Percentiles rank a stretch among this genome's conserved stretches.
Conservation (phyloP, 1,140 invertebrate species). For the Eumaeus atala region DNA sequence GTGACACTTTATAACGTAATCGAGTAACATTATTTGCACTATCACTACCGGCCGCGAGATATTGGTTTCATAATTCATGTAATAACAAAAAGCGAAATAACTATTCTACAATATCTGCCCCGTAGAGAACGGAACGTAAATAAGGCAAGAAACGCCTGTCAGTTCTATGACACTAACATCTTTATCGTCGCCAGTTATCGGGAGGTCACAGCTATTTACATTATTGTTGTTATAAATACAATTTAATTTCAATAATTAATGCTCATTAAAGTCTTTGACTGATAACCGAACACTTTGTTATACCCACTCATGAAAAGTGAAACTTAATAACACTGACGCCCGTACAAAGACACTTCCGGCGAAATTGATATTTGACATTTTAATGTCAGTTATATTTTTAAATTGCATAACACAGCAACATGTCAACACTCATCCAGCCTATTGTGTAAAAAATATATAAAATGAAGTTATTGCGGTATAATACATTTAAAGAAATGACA, state of each 20-base stretch:
- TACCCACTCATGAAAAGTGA: slow-evolving; percentile 43
- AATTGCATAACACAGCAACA: slow-evolving; percentile 52
- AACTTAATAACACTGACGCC: slow-evolving; percentile 39
- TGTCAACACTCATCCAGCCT: slow-evolving; percentile 62
- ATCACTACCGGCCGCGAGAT: slow-evolving; percentile 36
- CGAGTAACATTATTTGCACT: slow-evolving; percentile 34
- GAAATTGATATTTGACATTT: slow-evolving; percentile 38
- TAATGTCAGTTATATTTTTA: slow-evolving; percentile 46
- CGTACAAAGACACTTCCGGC: slow-evolving; percentile 51
- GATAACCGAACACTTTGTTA: slow-evolving; percentile 53
- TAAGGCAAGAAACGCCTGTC: slow-evolving; percentile 55
- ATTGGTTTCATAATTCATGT: slow-evolving; percentile 37
- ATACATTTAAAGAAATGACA: slow-evolving; percentile 67
- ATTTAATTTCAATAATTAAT: slow-evolving; percentile 66
- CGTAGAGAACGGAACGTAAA: slow-evolving; percentile 35
- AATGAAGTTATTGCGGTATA: slow-evolving; percentile 57
- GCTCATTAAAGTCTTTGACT: slow-evolving; percentile 60
- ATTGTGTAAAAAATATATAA: slow-evolving; percentile 45
- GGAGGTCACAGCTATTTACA: slow-evolving; percentile 39
- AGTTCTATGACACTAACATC: slow-evolving; percentile 60
- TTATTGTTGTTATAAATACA: slow-evolving; percentile 63
- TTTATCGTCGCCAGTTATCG: slow-evolving; percentile 44
- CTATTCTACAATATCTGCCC: slow-evolving; percentile 33
- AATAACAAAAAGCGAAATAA: slow-evolving; percentile 25
- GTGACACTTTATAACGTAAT: slow-evolving; percentile 49